Percentiles rank a stretch among this genome's conserved stretches.
Evolutionary conservation across 2,797 vertebrate species (phyloP).

Genomic region (Chiloscyllium punctatum): DNA sequence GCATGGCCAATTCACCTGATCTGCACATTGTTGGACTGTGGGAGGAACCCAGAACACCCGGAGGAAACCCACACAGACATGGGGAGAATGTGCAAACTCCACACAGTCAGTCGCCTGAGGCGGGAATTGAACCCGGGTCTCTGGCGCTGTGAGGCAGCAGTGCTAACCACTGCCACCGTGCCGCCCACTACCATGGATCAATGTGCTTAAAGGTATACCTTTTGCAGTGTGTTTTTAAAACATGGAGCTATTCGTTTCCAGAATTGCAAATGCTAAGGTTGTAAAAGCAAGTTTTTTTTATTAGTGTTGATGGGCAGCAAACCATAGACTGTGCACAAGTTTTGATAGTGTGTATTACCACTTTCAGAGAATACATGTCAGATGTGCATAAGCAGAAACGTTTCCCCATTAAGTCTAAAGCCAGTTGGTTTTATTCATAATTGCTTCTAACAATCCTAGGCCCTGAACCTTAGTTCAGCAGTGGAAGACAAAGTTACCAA

Average conservation of each 20-base stretch:
- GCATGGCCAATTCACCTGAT: too few species aligned
- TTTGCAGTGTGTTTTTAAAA: neutral
- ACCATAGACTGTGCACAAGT: neutral
- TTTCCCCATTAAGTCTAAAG: neutral
- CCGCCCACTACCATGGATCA: too few species aligned
- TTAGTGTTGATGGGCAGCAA: neutral
- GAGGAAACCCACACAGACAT: too few species aligned
- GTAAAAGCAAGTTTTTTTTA: neutral
- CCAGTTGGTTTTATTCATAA: conserved; percentile 13
- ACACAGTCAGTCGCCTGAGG: too few species aligned
- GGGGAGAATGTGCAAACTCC: too few species aligned
- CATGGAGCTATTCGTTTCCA: too few species aligned
- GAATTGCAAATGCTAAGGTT: neutral
- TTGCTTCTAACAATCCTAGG: neutral
- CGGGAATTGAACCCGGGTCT: too few species aligned
- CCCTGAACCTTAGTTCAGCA: neutral
- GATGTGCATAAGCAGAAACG: neutral
- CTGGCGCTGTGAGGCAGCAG: too few species aligned
- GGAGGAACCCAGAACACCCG: too few species aligned
- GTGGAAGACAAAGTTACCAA: neutral
- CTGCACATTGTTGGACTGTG: too few species aligned
- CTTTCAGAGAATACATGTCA: neutral
- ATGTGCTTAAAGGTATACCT: neutral
- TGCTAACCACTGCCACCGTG: too few species aligned
- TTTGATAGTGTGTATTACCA: neutral